phyloP scores from a whole-genome alignment of 2,113 vertebrate species.

The Emydura subglobosa region DNA sequence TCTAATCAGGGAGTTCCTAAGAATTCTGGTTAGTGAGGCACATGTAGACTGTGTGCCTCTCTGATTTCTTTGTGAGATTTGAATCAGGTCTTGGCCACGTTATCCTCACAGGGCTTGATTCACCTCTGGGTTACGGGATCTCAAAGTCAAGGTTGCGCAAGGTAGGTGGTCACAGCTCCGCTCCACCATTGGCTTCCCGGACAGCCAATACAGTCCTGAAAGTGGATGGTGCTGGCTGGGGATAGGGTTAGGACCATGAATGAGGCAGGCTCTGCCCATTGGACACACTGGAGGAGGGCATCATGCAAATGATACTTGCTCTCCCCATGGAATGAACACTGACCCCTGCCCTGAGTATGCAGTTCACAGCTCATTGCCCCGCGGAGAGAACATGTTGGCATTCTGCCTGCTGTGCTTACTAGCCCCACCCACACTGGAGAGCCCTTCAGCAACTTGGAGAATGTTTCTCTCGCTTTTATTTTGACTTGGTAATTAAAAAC shows the following conservation, averaged over 20 bases:
- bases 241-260: neutral
- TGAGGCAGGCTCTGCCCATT: neutral
- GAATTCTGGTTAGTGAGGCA: neutral
- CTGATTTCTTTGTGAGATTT: neutral
- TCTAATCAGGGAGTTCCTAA: neutral
- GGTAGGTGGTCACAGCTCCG: neutral
- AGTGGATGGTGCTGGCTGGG: neutral
- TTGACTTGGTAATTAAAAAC: constrained; percentile 33
- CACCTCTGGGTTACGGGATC: neutral
- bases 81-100: neutral
- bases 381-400: neutral
- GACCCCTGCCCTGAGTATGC: rapidly evolving
- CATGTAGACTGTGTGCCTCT: neutral
- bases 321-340: rapidly evolving
- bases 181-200: neutral
- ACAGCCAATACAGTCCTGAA: neutral
- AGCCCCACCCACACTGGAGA: neutral
- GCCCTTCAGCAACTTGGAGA: neutral
- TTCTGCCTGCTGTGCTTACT: constrained; percentile 2
- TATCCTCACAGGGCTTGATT: neutral
- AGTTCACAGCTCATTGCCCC: neutral
- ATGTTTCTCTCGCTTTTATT: neutral
- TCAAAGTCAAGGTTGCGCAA: neutral
- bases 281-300: neutral
- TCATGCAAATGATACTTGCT: rapidly evolving